Conservation (phyloP, 2,888 invertebrate species). For the Chymomyza amoena region DNA sequence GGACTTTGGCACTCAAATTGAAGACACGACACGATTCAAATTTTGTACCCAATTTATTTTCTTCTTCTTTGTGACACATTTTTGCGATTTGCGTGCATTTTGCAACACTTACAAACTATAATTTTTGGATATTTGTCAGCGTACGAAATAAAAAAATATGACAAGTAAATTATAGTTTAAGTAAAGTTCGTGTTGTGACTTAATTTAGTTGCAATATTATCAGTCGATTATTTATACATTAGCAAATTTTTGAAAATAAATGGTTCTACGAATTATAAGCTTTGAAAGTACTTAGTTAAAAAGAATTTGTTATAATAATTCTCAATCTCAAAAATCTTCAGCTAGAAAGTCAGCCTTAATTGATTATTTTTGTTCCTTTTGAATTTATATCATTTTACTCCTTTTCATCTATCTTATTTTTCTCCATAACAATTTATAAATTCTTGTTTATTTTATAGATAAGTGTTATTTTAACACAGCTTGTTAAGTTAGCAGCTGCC, state of each 20-base stretch:
- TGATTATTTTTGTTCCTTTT: too few species aligned
- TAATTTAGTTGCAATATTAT: not conserved
- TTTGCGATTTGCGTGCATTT: slow-evolving; percentile 64
- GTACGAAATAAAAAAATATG: not conserved
- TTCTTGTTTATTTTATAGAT: not conserved
- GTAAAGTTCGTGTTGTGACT: not conserved
- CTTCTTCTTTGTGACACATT: slow-evolving; percentile 51
- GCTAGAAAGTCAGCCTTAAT: too few species aligned
- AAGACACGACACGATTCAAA: not conserved
- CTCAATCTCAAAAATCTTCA: too few species aligned
- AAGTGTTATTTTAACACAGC: slow-evolving; percentile 30
- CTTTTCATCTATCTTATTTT: too few species aligned
- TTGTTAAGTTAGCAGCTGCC: slow-evolving; percentile 64
- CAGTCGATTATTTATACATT: not conserved
- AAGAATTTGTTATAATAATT: too few species aligned
- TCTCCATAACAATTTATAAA: too few species aligned
- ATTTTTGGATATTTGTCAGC: not conserved
- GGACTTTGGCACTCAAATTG: not conserved
- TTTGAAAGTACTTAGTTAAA: too few species aligned
- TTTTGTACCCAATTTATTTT: not conserved
- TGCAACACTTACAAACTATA: slow-evolving; percentile 38
- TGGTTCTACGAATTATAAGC: too few species aligned
- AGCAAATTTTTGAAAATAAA: too few species aligned
- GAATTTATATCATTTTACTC: too few species aligned
- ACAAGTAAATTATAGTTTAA: not conserved